Evolutionary conservation across 2,113 vertebrate species (phyloP), one percentile per base, ranked within the genome.

Genomic region (Gadus macrocephalus): DNA sequence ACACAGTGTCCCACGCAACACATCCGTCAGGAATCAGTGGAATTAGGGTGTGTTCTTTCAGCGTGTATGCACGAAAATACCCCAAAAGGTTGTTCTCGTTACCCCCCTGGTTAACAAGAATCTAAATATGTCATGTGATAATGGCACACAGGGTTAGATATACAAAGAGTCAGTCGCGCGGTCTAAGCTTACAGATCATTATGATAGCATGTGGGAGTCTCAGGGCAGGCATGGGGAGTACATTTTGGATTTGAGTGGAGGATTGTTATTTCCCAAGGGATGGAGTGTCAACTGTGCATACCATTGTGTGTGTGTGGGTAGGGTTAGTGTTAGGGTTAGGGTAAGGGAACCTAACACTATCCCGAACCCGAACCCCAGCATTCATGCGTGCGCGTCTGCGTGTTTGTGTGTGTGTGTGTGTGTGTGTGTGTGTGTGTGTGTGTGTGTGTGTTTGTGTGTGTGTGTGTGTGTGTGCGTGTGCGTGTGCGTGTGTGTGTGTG

Each of bases 241-340:
- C 76, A 73, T 83, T 81, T 86, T 79, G 78, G 74, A 77, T 72
- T 25, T 25, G 25, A 25, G 25, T 25, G 25, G 71, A 69, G 77
- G 31, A 77, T 72, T 1, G 12, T 85, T 84, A 70, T 66, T 53
- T 83, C 85, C 80, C 82, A 58, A n/a, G 80, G 78, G 80, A n/a
- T 0, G 11, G 61, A 60, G 73, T 84, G 77, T 35, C 31, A 2
- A 35, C 31, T 35, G 31, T 35, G 31, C 5, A 35, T 35, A 35
- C 31, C 31, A 35, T 4, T 35, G 31, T 35, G 2, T 35, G 4
- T 35, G 31, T 35, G 31, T 35, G 31, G 4, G 31, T 35, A 7
- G 4, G 31, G 31, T 4, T 35, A 35, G 31, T 82, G 73, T 83
- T 5, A 0, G 4, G 31, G 4, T 35, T 7, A 35, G 31, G 4